Evolutionary conservation across 2,113 vertebrate species (phyloP).

Genomic region (Erythrocercus mccallii): DNA sequence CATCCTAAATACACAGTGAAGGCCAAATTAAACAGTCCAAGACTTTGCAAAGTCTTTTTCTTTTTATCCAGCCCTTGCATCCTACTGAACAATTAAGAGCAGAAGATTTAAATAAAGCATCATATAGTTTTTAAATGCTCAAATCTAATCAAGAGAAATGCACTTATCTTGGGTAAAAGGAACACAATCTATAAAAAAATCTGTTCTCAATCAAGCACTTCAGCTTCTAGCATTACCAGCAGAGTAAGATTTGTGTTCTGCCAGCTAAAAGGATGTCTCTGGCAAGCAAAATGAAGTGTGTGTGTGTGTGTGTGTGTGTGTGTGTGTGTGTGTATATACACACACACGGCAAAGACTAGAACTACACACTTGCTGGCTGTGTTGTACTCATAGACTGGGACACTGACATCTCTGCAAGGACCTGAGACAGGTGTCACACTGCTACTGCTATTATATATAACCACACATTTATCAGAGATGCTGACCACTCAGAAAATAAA

Average conservation of each 20-base stretch:
- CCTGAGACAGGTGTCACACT: neutral
- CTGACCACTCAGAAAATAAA: neutral
- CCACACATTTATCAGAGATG: neutral
- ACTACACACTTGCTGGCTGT: neutral
- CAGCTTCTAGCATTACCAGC: neutral
- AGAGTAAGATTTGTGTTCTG: neutral
- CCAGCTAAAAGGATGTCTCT: neutral
- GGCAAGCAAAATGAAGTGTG: neutral
- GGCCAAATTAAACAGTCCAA: neutral
- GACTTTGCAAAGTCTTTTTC: neutral
- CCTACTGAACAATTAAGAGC: neutral
- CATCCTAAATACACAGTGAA: constrained; percentile 27
- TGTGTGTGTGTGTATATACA: neutral
- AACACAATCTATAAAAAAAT: neutral
- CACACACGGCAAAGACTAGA: neutral
- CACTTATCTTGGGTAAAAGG: neutral
- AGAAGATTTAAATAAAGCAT: constrained; percentile 6
- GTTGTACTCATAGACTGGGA: neutral
- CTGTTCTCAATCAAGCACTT: neutral
- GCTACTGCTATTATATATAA: neutral
- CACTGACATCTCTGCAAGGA: neutral
- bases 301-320: no score
- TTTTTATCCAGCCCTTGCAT: neutral
- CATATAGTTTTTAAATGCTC: neutral
- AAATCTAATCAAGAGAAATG: neutral